Percentiles rank a stretch among this genome's conserved stretches.
Conservation (phyloP, 2,113 vertebrate genomes). For the Corythaeola cristata region DNA sequence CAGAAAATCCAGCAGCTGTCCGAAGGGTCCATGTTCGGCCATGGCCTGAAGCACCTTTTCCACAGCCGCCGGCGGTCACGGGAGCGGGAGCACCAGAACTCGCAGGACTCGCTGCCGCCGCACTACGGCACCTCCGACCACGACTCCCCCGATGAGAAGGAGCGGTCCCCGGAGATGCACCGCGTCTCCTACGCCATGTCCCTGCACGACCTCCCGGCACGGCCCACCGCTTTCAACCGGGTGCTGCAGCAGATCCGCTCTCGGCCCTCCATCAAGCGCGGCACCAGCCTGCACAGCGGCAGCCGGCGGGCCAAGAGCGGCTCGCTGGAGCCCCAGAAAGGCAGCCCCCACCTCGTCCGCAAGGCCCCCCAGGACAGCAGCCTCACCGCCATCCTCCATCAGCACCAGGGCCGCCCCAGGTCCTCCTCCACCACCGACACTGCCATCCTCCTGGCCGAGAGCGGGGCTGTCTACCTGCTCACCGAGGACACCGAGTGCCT, state of each 20-base stretch:
- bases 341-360: slow-evolving; percentile 80
- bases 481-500: slow-evolving; percentile 75
- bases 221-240: slow-evolving; percentile 85
- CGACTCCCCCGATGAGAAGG: slow-evolving; percentile 84
- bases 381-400: slow-evolving; percentile 80
- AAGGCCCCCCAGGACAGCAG: slow-evolving; percentile 80
- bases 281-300: slow-evolving; percentile 79
- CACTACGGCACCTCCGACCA: slow-evolving; percentile 76
- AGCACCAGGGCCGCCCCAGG: slow-evolving; percentile 82
- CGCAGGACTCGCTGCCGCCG: slow-evolving; percentile 67
- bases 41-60: slow-evolving; percentile 86
- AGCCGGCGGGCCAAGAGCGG: slow-evolving; percentile 76
- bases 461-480: slow-evolving; percentile 66
- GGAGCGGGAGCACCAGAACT: slow-evolving; percentile 76
- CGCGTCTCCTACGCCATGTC: slow-evolving; percentile 85
- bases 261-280: slow-evolving; percentile 82
- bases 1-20: slow-evolving; percentile 87
- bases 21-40: slow-evolving; percentile 86
- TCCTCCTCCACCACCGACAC: slow-evolving; percentile 85
- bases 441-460: slow-evolving; percentile 74
- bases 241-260: slow-evolving; percentile 87
- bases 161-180: slow-evolving; percentile 85
- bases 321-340: slow-evolving; percentile 76
- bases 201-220: slow-evolving; percentile 80
- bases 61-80: slow-evolving; percentile 83